Evolutionary conservation across 2,113 vertebrate species (phyloP), one percentile per base, ranked within the genome.

Genomic region (Corythornis cristatus): DNA sequence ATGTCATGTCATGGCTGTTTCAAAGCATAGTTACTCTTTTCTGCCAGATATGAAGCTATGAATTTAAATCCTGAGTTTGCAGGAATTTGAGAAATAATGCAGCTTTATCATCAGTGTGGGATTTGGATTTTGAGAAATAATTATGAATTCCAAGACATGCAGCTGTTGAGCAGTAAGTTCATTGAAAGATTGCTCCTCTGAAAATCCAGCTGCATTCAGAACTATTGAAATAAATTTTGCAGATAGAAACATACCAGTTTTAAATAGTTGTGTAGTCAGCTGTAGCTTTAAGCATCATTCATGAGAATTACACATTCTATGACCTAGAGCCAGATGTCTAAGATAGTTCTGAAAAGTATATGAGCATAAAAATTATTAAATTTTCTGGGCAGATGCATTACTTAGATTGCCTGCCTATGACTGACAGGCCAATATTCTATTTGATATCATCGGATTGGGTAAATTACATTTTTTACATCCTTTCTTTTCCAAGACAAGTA

Each of bases 381-480:
- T 58, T 25, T 78, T 4, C 61, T 61, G 43, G 66, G 42, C 23
- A 84, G 62, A 66, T 58, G 60, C 15, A 66, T 94, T 93, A 45
- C 43, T 84, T 60, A 58, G n/a, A 66, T 95, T 72, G 74, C 33
- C n/a, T 83, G 17, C 26, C 57, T 83, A 4, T 88, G 82, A 81
- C 48, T 90, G 87, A 73, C 86, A 93, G 89, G 40, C 29, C 40
- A 71, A 78, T 81, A 68, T 80, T 42, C 60, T 74, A 22, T 25
- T 23, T 76, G 60, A 54, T 92, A 50, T 40, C 21, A 61, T 15
- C 6, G 3, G 10, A 57, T 53, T 79, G 76, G 20, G 25, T 75
- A 64, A 76, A 91, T 86, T 64, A 25, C 67, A 57, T 83, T 95
- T 95, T 96, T 90, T 86, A 72, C 74, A 65, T 86, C 58, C 54